A percentile compares a stretch with the other conserved stretches of the same genome.
These are phyloP conservation scores for Orbicella faveolata DNA, from an alignment of 64 coral and sea anemone species.

Conservation along the genomic window DNA sequence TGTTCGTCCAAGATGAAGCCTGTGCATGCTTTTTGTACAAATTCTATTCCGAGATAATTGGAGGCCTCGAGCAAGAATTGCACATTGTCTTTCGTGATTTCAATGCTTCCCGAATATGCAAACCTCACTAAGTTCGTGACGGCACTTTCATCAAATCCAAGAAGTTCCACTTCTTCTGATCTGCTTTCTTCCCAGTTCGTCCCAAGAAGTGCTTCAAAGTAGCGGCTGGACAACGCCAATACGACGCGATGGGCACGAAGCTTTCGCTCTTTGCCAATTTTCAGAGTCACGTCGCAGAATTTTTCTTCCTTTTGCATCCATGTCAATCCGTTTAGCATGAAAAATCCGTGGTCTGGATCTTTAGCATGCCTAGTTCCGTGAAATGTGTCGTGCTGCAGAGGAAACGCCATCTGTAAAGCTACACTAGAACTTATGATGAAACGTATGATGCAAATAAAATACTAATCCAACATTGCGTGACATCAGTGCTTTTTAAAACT, in stretches of 20 bases:
- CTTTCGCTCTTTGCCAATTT: conserved; percentile 46
- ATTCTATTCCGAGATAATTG: conserved; percentile 57
- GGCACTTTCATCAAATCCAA: conserved; percentile 4
- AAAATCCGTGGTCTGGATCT: conserved; percentile 38
- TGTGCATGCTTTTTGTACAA: conserved; percentile 52
- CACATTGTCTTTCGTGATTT: conserved; percentile 60
- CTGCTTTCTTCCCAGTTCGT: conserved; percentile 49
- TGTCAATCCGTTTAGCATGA: conserved; percentile 29
- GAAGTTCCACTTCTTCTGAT: conserved; percentile 54
- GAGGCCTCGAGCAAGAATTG: conserved; percentile 53
- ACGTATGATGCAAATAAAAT: too few species aligned
- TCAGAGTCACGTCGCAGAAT: conserved; percentile 74
- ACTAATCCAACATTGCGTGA: not conserved
- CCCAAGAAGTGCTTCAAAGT: conserved; percentile 62
- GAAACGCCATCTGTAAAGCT: too few species aligned
- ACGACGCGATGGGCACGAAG: conserved; percentile 66
- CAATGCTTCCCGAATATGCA: conserved; percentile 70
- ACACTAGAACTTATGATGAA: too few species aligned
- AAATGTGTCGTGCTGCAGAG: not conserved
- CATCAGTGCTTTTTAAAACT: not conserved
- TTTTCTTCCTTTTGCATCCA: conserved; percentile 41
- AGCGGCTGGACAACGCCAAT: conserved; percentile 45
- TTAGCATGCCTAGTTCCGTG: not conserved
- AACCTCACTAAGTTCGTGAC: conserved; percentile 52
- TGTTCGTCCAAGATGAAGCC: conserved; percentile 35